These are phyloP conservation scores for Campylomormyrus numenius DNA, from an alignment of 2,113 vertebrate species.

Conservation along the genomic window DNA sequence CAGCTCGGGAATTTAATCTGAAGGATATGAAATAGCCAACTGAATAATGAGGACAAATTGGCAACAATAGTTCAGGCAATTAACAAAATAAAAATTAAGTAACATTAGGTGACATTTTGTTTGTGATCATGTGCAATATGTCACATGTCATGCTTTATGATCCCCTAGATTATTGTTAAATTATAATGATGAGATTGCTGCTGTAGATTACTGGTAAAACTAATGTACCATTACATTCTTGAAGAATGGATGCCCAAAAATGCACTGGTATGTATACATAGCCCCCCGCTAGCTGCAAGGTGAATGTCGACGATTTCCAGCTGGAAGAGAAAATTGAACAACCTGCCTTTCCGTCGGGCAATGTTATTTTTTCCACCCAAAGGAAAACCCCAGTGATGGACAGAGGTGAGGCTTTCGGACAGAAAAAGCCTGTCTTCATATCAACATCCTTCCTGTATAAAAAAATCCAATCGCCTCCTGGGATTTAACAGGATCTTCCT, in stretches of 20 bases:
- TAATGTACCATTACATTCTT: not conserved
- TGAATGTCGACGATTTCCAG: slow-evolving; percentile 36
- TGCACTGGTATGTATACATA: not conserved
- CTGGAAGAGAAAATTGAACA: slow-evolving; percentile 41
- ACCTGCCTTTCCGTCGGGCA: slow-evolving; percentile 25
- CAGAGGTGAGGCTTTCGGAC: slow-evolving; percentile 52
- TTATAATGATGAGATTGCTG: not conserved
- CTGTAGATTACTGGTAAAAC: not conserved
- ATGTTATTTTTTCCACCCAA: slow-evolving; percentile 56
- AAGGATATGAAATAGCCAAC: slow-evolving; percentile 26
- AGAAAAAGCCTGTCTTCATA: slow-evolving; percentile 57
- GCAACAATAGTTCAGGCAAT: not conserved
- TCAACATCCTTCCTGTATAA: slow-evolving; percentile 38
- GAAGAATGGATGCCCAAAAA: not conserved
- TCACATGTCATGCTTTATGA: slow-evolving; percentile 10
- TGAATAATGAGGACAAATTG: slow-evolving; percentile 23
- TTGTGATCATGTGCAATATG: slow-evolving; percentile 14
- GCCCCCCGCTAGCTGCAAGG: not conserved
- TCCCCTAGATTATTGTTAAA: slow-evolving; percentile 32
- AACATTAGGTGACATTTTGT: not conserved
- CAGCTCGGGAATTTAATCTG: slow-evolving; percentile 22
- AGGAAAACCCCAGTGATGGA: slow-evolving; percentile 26
- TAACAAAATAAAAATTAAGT: not conserved
- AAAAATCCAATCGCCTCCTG: slow-evolving; percentile 42
- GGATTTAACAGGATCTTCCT: slow-evolving; percentile 61